These are phyloP conservation scores for Bugulina stolonifera DNA, from an alignment of 2,888 invertebrate genomes.

Conservation along the genomic window DNA sequence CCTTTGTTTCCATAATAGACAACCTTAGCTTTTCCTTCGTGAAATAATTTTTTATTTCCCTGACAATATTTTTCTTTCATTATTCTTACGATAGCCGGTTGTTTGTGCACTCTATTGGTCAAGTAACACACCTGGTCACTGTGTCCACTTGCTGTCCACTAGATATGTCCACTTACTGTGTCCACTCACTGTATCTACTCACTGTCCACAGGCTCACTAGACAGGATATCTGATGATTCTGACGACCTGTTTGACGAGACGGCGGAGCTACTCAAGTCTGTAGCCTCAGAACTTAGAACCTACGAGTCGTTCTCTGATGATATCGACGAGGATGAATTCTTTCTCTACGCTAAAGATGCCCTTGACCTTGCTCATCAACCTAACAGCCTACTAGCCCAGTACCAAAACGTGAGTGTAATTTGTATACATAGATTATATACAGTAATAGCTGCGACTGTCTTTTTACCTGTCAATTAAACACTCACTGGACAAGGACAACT, in stretches of 20 bases:
- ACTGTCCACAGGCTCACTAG: neutral
- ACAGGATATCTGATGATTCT: constrained; percentile 13
- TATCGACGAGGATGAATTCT: neutral
- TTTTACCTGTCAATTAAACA: neutral
- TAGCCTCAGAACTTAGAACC: neutral
- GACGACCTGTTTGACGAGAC: constrained; percentile 20
- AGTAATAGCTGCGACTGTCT: neutral
- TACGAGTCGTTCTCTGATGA: constrained; percentile 13
- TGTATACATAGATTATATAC: no score
- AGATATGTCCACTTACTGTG: no score
- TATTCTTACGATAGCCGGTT: no score
- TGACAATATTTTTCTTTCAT: no score
- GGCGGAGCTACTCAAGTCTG: neutral
- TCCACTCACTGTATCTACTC: no score
- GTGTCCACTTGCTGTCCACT: no score
- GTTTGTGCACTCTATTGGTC: no score
- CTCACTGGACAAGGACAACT: neutral
- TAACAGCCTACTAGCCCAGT: neutral
- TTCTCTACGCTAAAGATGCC: neutral
- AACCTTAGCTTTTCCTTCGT: no score
- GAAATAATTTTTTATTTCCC: no score
- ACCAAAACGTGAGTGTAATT: neutral
- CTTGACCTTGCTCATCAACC: neutral
- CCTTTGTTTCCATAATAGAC: no score
- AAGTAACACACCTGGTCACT: no score